Base-by-base conservation (phyloP, 2,888 invertebrate species). In the Diarsia rubi region DNA sequence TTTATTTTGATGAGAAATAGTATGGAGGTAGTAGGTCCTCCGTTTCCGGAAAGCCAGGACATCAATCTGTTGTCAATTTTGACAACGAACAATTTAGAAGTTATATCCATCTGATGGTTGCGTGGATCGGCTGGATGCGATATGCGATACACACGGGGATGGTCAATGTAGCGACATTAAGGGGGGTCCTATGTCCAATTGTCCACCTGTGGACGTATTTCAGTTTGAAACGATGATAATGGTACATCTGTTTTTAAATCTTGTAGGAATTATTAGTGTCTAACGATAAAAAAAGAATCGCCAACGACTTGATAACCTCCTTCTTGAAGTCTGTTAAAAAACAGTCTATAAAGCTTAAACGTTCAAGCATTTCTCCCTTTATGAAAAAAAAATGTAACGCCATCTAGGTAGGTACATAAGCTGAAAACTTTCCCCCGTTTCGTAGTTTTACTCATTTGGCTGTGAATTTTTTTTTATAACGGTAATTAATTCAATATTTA, bases 1-100 rank as follows among this genome's bases (percentile, higher is more conserved):
- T 73, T 60, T 72, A 73, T 76, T 81, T 70, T 62, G 67, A 67
- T 71, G 31, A 64, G 31, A 45, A 77, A 82, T 47, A 49, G 24
- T 57, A 60, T 2, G n/a, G 6, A 8, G 8, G 8, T 37, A 31
- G n/a, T 4, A 31, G 1, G 14, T 12, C 62, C 19, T 79, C 47
- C 3, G 19, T 16, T n/a, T 37, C n/a, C 24, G 19, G 31, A 14
- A 44, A 42, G 27, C 14, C 31, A 0, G 16, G 24, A 12, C 3
- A 24, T 3, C 0, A 11, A 45, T 49, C 12, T 45, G n/a, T 45
- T 57, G 16, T n/a, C 14, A 12, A 16, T 42, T 27, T 65, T 6
- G 37, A 37, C 37, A 37, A 37, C 37, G 37, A 37, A 37, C 37
- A 37, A 37, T 4, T 37, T 37, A 37, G 0, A 2, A 37, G 37